Percentiles rank a stretch among this genome's conserved stretches.
These are phyloP conservation scores for Jordanella pulchra DNA, from an alignment of 2,797 vertebrate genomes.

Conservation along the genomic window DNA sequence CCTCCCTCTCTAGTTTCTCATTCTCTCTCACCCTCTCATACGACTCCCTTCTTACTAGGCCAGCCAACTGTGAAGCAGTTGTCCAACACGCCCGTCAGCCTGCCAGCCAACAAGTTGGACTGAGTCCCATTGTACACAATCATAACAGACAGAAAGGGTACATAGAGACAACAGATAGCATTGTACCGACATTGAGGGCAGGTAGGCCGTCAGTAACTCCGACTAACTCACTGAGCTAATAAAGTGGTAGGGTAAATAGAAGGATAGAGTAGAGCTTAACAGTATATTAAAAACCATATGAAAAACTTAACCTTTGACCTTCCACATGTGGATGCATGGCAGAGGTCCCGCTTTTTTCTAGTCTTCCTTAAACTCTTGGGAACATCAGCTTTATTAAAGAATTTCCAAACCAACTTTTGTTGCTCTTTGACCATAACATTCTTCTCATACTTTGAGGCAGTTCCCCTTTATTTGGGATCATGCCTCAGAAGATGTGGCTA, in stretches of 20 bases:
- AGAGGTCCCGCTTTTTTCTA: slow-evolving; percentile 38
- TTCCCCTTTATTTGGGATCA: background rate
- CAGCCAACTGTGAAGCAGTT: slow-evolving; percentile 77
- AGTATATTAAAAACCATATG: slow-evolving; percentile 70
- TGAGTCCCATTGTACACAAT: slow-evolving; percentile 71
- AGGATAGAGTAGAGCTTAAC: slow-evolving; percentile 44
- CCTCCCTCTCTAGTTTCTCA: slow-evolving; percentile 40
- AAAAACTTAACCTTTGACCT: slow-evolving; percentile 64
- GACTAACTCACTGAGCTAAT: slow-evolving; percentile 26
- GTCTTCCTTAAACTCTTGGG: slow-evolving; percentile 60
- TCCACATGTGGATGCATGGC: slow-evolving; percentile 74
- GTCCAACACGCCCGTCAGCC: slow-evolving; percentile 73
- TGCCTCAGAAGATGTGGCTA: background rate
- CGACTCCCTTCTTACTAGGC: slow-evolving; percentile 55
- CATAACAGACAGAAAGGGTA: slow-evolving; percentile 69
- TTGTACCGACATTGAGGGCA: slow-evolving; percentile 47
- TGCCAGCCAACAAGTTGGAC: slow-evolving; percentile 72
- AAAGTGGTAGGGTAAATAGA: slow-evolving; percentile 23
- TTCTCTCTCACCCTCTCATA: slow-evolving; percentile 35
- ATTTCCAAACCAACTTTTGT: slow-evolving; percentile 62
- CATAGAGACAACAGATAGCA: slow-evolving; percentile 68
- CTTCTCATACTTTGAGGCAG: background rate
- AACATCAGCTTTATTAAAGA: slow-evolving; percentile 68
- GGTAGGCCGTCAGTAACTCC: slow-evolving; percentile 41
- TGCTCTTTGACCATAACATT: slow-evolving; percentile 18